These are phyloP conservation scores for Papilio xuthus DNA, from an alignment of 1,140 invertebrate species.

Conservation along the genomic window DNA sequence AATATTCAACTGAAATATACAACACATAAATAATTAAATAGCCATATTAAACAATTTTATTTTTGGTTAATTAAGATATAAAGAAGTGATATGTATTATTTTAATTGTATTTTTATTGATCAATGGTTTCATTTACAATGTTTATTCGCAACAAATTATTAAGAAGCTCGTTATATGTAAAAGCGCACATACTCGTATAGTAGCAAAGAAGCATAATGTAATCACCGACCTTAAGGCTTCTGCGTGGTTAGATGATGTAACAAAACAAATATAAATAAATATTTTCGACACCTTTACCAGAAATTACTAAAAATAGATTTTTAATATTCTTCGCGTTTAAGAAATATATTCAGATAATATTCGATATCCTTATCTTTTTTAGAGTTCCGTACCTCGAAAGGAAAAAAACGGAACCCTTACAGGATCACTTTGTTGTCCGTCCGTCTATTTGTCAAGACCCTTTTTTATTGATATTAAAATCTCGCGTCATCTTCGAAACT, in stretches of 20 bases:
- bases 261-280: neutral
- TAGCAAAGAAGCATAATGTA: neutral
- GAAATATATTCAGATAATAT: no score
- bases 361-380: no score
- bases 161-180: neutral
- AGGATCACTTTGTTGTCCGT: no score
- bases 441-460: no score
- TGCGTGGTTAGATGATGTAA: neutral
- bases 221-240: neutral
- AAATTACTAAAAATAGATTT: neutral
- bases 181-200: neutral
- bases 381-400: no score
- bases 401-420: no score
- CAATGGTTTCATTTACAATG: neutral
- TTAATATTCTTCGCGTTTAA: neutral
- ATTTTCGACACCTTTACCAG: neutral
- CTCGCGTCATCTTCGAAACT: no score
- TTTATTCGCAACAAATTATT: neutral
- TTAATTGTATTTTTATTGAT: neutral
- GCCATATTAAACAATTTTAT: no score
- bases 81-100: neutral
- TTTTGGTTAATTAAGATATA: no score
- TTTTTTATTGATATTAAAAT: no score
- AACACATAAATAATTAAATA: neutral
- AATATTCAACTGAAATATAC: neutral